Base-by-base conservation (phyloP, 2,797 vertebrate species). In the Pelobates cultripes region DNA sequence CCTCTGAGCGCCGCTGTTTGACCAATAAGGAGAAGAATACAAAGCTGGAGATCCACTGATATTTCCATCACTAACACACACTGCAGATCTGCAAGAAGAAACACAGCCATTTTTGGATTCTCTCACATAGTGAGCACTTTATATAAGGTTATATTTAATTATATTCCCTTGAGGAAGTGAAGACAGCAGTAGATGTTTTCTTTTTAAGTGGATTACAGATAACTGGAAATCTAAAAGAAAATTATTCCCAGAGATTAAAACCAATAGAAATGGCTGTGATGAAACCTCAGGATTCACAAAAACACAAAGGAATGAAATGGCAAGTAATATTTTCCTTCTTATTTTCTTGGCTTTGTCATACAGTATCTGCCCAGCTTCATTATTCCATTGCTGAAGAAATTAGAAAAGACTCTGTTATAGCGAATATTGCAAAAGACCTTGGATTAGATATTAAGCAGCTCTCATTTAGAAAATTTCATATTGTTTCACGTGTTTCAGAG, bases 281-380 rank as follows among this genome's bases (percentile, higher is more conserved):
- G 53, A 57, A 63, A 61, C n/a, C 43, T 10, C 77, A 78, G 55
- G 42, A 80, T 67, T 60, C 43, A 44, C 76, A 63, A 57, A 43
- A 41, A 42, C 15, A 41, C 7, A 17, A 63, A 72, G 69, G 77
- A 79, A 69, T 79, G 43, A 79, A 6, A 79, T 79, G 77, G 77
- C 77, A 79, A 79, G 77, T 79, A 79, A 71, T 72, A 47, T 63
- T 79, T 72, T 45, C 57, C 43, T 79, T 79, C 51, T 66, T 78
- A 72, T 79, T 71, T 42, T 63, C 90, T 40, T 91, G 95, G 53
- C 87, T 91, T 75, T 92, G 84, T 83, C 75, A 91, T 78, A 86
- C 86, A 45, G 91, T 77, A 45, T 95, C 94, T 90, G 43, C 60
- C 47, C 86, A 76, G 47, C 70, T 73, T 8, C 17, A 8, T 57